Conservation (phyloP, 2,113 vertebrate genomes). For the Apistogramma diplotaenia region DNA sequence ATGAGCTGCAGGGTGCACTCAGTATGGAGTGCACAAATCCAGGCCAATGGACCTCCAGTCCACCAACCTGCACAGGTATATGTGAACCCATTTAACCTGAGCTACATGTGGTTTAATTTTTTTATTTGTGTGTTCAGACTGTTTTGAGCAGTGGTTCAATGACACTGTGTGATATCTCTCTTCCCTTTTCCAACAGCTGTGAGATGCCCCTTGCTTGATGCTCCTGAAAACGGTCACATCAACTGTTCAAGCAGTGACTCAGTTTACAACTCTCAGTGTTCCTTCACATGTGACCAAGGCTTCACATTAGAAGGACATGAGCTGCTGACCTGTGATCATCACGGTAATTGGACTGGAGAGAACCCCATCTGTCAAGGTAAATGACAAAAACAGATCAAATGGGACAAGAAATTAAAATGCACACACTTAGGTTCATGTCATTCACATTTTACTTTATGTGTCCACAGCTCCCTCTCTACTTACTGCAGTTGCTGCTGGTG, state of each 20-base stretch:
- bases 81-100: neutral
- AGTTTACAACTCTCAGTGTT: conserved; percentile 58
- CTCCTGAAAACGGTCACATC: conserved; percentile 51
- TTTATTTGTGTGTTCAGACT: neutral
- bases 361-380: conserved; percentile 69
- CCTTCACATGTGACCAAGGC: conserved; percentile 62
- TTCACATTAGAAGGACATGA: conserved; percentile 47
- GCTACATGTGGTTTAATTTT: neutral
- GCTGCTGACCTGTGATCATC: conserved; percentile 46
- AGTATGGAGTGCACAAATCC: conserved; percentile 37
- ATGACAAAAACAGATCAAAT: neutral
- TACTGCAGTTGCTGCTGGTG: neutral
- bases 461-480: conserved; percentile 34
- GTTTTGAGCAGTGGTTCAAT: neutral
- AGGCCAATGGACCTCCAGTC: conserved; percentile 50
- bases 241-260: conserved; percentile 55
- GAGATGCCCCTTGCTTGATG: conserved; percentile 48
- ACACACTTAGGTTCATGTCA: neutral
- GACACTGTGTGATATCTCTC: too few species aligned
- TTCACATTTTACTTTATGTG: neutral
- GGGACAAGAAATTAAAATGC: neutral
- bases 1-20: conserved; percentile 46
- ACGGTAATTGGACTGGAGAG: conserved; percentile 71
- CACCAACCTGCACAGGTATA: conserved; percentile 62
- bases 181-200: conserved; percentile 54